A percentile compares a stretch with the other conserved stretches of the same genome.
phyloP scores from a whole-genome alignment of 2,888 invertebrate species.

The Tromatobia lineatoria region DNA sequence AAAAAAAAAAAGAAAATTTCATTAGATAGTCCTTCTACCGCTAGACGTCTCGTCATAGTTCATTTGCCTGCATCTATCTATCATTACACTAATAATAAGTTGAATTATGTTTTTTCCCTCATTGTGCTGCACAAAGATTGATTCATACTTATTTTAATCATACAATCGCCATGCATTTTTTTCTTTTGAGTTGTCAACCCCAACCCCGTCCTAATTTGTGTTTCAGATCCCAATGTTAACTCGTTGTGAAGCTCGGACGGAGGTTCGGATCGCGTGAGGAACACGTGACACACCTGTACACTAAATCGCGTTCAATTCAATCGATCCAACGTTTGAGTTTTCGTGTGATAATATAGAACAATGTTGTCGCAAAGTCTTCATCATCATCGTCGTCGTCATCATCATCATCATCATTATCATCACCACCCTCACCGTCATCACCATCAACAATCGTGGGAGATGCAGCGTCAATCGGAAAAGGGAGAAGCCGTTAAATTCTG shows the following conservation, averaged over 20 bases:
- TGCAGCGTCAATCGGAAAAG: conserved; percentile 52
- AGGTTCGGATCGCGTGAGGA: conserved; percentile 68
- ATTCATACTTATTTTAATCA: conserved; percentile 53
- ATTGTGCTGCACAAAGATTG: conserved; percentile 51
- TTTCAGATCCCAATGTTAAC: conserved; percentile 80
- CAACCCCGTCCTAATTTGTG: conserved; percentile 84
- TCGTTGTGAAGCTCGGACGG: conserved; percentile 72
- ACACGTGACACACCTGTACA: conserved; percentile 38
- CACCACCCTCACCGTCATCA: conserved; percentile 44
- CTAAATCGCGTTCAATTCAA: conserved; percentile 3
- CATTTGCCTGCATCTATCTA: not conserved
- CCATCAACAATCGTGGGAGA: conserved; percentile 54
- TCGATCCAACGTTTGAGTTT: conserved; percentile 35
- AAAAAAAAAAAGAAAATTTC: not conserved
- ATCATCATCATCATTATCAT: conserved; percentile 40
- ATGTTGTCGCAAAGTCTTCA: conserved; percentile 58
- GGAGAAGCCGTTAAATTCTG: conserved; percentile 13
- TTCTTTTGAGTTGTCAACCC: conserved; percentile 83
- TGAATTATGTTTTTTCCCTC: conserved; percentile 7
- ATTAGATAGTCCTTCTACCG: not conserved
- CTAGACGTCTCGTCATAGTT: not conserved
- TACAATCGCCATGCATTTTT: conserved; percentile 62
- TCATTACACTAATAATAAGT: not conserved
- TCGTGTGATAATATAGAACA: conserved; percentile 53
- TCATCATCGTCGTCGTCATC: conserved; percentile 32